A percentile compares a stretch with the other conserved stretches of the same genome.
Evolutionary conservation across 2,888 invertebrate species (phyloP).

Genomic region (Sinohyriopsis cumingii): DNA sequence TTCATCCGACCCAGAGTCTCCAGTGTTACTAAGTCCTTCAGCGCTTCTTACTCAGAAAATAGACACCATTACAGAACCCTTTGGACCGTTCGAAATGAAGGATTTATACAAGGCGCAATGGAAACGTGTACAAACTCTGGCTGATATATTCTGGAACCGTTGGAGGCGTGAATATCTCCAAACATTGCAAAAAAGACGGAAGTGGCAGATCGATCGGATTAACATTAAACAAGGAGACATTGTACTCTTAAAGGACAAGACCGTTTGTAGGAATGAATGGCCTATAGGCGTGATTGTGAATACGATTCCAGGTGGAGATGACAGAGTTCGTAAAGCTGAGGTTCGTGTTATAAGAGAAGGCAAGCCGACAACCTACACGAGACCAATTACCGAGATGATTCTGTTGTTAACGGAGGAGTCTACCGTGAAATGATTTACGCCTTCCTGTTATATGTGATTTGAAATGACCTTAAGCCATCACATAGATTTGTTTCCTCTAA

Average conservation of each 20-base stretch:
- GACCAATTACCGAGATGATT: conserved; percentile 18
- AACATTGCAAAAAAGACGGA: conserved; percentile 10
- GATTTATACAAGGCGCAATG: conserved; percentile 26
- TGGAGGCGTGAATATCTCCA: conserved; percentile 27
- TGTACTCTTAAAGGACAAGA: conserved; percentile 26
- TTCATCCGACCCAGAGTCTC: conserved; percentile 25
- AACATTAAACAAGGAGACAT: conserved; percentile 13
- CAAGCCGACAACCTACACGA: conserved; percentile 2
- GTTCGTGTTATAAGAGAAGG: conserved; percentile 14
- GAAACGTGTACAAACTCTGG: conserved; percentile 27
- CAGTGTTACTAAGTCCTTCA: conserved; percentile 24
- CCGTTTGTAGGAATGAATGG: too few relatives aligned
- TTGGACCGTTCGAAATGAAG: conserved; percentile 6
- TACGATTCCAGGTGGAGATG: too few relatives aligned
- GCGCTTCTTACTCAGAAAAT: conserved; percentile 24
- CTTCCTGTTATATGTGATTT: too few relatives aligned
- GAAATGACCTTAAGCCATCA: too few relatives aligned
- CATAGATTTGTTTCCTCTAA: too few relatives aligned
- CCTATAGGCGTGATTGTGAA: too few relatives aligned
- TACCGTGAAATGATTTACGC: too few relatives aligned
- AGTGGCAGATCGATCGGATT: conserved; percentile 6
- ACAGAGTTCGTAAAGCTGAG: conserved; percentile 25
- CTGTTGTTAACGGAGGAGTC: too few relatives aligned
- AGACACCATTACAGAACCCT: background rate
- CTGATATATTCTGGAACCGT: conserved; percentile 31